Evolutionary conservation across 2,888 invertebrate genomes (phyloP).

Genomic region (Lucinisca nassula): DNA sequence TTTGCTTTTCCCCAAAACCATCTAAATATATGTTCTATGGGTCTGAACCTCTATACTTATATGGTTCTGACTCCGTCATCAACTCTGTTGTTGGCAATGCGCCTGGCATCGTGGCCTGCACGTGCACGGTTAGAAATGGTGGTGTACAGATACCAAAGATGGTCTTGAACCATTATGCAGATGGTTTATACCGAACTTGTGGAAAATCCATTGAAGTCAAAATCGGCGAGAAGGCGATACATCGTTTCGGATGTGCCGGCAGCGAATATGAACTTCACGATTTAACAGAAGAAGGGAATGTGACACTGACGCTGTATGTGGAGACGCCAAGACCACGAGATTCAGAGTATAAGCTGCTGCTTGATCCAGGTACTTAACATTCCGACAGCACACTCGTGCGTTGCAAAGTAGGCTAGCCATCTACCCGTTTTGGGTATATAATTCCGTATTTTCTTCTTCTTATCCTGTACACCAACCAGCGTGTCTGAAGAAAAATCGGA

Average conservation of each 20-base stretch:
- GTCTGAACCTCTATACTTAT: not conserved
- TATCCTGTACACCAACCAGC: not conserved
- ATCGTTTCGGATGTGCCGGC: not conserved
- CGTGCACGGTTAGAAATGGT: not conserved
- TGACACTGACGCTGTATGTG: not conserved
- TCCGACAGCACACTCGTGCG: no score
- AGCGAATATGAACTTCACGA: not conserved
- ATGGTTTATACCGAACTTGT: not conserved
- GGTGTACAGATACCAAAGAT: not conserved
- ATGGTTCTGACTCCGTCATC: not conserved
- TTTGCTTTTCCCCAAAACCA: no score
- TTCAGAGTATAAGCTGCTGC: not conserved
- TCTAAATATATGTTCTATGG: no score
- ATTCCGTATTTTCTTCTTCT: not conserved
- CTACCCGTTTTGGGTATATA: no score
- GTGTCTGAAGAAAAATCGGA: no score
- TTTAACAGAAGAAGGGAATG: not conserved
- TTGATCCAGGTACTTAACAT: not conserved
- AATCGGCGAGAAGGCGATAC: not conserved
- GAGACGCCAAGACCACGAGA: not conserved
- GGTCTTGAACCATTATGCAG: not conserved
- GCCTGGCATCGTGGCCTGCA: not conserved
- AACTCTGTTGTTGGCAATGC: not conserved
- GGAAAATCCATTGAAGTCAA: not conserved
- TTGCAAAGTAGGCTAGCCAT: no score